phyloP scores from a whole-genome alignment of 2,888 invertebrate species.

The Linyphia triangularis region DNA sequence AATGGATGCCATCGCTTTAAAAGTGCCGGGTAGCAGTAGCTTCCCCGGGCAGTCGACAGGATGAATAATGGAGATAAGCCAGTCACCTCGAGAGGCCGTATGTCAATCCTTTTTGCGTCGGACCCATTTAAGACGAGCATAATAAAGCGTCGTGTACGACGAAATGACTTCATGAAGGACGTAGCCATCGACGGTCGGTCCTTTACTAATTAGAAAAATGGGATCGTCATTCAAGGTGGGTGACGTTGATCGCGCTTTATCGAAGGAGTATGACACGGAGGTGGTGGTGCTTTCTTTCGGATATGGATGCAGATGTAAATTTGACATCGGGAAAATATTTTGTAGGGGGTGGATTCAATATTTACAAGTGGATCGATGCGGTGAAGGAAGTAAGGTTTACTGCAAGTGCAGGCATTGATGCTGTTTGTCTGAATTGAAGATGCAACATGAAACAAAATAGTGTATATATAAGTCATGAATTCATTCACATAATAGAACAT shows the following conservation, averaged over 20 bases:
- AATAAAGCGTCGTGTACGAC: constrained; percentile 33
- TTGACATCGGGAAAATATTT: too few species aligned
- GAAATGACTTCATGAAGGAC: neutral
- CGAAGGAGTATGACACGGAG: too few species aligned
- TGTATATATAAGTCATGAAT: too few species aligned
- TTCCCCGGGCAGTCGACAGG: neutral
- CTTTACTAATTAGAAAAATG: constrained; percentile 27
- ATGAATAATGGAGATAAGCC: constrained; percentile 27
- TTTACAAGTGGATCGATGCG: too few species aligned
- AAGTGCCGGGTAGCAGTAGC: neutral
- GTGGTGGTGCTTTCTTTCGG: too few species aligned
- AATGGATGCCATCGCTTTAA: constrained; percentile 1
- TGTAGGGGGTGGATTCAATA: too few species aligned
- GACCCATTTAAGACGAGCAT: constrained; percentile 21
- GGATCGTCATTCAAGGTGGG: neutral
- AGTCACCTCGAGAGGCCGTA: constrained; percentile 11
- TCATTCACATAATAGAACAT: too few species aligned
- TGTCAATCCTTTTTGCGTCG: constrained; percentile 46
- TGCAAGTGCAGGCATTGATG: too few species aligned
- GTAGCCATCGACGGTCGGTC: neutral
- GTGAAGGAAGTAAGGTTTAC: too few species aligned
- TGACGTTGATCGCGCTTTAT: neutral
- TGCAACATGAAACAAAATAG: too few species aligned
- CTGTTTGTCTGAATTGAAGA: too few species aligned
- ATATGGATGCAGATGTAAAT: too few species aligned